Evolutionary conservation across 1,140 invertebrate genomes (phyloP).

Genomic region (Glossosoma conforme): DNA sequence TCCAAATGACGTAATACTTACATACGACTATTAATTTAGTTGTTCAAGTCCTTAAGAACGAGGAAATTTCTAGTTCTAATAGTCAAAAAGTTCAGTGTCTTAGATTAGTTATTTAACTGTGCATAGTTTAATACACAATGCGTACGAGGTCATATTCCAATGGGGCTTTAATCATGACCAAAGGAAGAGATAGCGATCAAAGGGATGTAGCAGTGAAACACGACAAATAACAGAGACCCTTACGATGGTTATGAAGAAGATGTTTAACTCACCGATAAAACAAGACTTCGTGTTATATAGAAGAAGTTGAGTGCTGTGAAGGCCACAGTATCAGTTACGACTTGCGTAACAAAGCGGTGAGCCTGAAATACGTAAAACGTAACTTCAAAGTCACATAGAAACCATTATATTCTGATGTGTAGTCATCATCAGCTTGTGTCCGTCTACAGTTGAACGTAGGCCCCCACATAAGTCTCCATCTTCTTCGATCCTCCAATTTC

Average conservation of each 20-base stretch:
- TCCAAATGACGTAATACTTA: no score
- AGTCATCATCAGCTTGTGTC: background rate
- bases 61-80: background rate
- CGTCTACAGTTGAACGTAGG: background rate
- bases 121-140: no score
- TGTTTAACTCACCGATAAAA: constrained; percentile 51
- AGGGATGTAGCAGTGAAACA: background rate
- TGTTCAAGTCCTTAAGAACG: no score
- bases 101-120: background rate
- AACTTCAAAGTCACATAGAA: background rate
- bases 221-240: constrained; percentile 1
- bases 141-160: no score
- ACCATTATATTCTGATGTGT: background rate
- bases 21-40: no score
- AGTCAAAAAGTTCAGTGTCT: background rate
- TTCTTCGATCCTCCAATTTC: background rate
- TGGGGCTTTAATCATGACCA: no score
- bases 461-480: constrained; percentile 2
- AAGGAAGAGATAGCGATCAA: background rate
- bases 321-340: constrained; percentile 53
- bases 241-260: background rate
- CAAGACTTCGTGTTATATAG: constrained; percentile 55
- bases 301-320: constrained; percentile 60
- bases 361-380: constrained; percentile 39
- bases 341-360: constrained; percentile 55